Percentiles rank a stretch among this genome's conserved stretches.
Conservation (phyloP, 2,113 vertebrate genomes). For the Carassius auratus region DNA sequence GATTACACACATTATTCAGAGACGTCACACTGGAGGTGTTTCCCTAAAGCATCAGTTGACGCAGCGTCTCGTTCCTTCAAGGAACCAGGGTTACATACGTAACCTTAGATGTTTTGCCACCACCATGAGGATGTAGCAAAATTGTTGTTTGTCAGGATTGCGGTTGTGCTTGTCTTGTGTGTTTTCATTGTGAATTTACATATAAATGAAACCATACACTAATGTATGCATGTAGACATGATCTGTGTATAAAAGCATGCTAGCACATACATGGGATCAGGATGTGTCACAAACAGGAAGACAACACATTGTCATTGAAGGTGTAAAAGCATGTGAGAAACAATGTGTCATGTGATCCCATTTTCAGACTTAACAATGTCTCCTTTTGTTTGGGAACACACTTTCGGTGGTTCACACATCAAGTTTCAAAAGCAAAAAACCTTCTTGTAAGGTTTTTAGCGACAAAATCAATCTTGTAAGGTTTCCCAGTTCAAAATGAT, state of each 20-base stretch:
- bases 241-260: slow-evolving; percentile 32
- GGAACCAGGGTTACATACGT: too few species aligned
- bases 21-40: too few species aligned
- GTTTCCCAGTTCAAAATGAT: slow-evolving; percentile 1
- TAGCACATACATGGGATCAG: slow-evolving; percentile 24
- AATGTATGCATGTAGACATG: slow-evolving; percentile 21
- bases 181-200: not conserved
- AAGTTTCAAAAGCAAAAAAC: slow-evolving; percentile 28
- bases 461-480: not conserved
- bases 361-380: slow-evolving; percentile 41
- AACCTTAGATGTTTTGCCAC: not conserved
- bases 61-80: too few species aligned
- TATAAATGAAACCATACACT: slow-evolving; percentile 36
- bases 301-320: slow-evolving; percentile 34
- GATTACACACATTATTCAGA: too few species aligned
- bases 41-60: too few species aligned
- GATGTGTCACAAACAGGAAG: slow-evolving; percentile 24
- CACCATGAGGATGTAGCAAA: slow-evolving; percentile 61
- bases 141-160: slow-evolving; percentile 52
- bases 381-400: slow-evolving; percentile 38
- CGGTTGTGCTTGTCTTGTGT: slow-evolving; percentile 47
- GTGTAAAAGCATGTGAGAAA: slow-evolving; percentile 40
- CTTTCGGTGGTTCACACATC: slow-evolving; percentile 27
- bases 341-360: slow-evolving; percentile 35
- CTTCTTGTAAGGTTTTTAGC: slow-evolving; percentile 19